These are phyloP conservation scores for Yoshiicerus persimilis DNA, from an alignment of 1,140 invertebrate genomes.

Conservation along the genomic window DNA sequence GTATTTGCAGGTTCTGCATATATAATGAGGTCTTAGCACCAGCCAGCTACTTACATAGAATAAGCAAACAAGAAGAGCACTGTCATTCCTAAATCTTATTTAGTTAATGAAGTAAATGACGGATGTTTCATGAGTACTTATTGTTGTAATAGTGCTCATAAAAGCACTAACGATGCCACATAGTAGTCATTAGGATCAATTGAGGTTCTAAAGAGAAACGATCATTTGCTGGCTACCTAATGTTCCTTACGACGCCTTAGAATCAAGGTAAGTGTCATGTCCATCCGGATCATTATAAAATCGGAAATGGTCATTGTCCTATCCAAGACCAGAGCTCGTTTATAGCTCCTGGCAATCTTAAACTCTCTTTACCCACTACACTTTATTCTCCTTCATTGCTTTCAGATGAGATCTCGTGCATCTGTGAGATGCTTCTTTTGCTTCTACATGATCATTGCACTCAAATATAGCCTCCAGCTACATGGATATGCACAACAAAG, in stretches of 20 bases:
- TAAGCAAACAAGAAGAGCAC: neutral
- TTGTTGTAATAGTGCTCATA: neutral
- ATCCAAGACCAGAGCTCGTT: neutral
- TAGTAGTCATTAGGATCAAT: neutral
- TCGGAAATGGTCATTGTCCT: conserved; percentile 15
- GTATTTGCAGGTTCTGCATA: neutral
- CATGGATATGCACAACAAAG: neutral
- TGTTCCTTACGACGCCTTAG: neutral
- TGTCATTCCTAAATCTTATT: neutral
- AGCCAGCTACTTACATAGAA: too few species aligned
- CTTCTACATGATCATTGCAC: conserved; percentile 16
- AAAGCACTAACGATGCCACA: neutral
- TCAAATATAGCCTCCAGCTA: neutral
- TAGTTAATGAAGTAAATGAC: neutral
- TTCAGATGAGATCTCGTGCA: neutral
- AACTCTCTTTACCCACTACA: conserved; percentile 11
- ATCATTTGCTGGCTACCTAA: neutral
- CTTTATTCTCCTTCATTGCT: conserved; percentile 5
- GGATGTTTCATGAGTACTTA: neutral
- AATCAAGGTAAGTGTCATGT: neutral
- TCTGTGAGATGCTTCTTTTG: neutral
- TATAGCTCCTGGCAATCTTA: neutral
- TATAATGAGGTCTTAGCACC: neutral
- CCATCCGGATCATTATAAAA: conserved; percentile 10
- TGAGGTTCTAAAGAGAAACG: neutral